These are phyloP conservation scores for Arvicanthis niloticus DNA, from an alignment of 2,113 vertebrate species.

Conservation along the genomic window DNA sequence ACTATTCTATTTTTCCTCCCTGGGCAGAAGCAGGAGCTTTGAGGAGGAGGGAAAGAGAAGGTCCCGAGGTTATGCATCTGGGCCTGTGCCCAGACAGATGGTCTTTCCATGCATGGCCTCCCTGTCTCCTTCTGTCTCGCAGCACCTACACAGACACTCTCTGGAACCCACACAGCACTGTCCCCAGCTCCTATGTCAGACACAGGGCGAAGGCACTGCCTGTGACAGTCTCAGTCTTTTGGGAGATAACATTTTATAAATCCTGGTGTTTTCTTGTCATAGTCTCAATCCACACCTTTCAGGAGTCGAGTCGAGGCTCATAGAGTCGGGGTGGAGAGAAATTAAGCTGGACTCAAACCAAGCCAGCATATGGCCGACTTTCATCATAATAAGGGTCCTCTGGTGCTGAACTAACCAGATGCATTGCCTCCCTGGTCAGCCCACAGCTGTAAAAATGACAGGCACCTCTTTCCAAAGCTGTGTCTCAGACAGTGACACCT, in stretches of 20 bases:
- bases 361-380: conserved; percentile 30
- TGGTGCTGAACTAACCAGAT: not conserved
- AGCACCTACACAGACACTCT: not conserved
- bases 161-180: not conserved
- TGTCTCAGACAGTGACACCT: not conserved
- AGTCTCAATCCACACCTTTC: not conserved
- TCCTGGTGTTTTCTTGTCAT: not conserved
- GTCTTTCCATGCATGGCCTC: conserved; percentile 47
- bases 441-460: conserved; percentile 46
- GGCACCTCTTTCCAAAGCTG: conserved; percentile 28
- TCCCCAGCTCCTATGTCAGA: not conserved
- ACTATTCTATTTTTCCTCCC: conserved; percentile 45
- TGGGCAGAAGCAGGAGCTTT: conserved; percentile 41
- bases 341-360: conserved; percentile 41
- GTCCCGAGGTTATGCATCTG: conserved; percentile 38
- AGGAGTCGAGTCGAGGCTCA: not conserved
- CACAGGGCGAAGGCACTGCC: not conserved
- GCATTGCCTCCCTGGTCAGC: not conserved
- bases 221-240: not conserved
- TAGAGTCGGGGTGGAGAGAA: not conserved
- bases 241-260: not conserved
- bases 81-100: conserved; percentile 75
- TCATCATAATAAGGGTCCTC: conserved; percentile 35
- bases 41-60: not conserved
- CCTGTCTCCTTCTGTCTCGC: conserved; percentile 62